Evolutionary conservation across 2,888 invertebrate species (phyloP).

Genomic region (Ormyrus labotus): DNA sequence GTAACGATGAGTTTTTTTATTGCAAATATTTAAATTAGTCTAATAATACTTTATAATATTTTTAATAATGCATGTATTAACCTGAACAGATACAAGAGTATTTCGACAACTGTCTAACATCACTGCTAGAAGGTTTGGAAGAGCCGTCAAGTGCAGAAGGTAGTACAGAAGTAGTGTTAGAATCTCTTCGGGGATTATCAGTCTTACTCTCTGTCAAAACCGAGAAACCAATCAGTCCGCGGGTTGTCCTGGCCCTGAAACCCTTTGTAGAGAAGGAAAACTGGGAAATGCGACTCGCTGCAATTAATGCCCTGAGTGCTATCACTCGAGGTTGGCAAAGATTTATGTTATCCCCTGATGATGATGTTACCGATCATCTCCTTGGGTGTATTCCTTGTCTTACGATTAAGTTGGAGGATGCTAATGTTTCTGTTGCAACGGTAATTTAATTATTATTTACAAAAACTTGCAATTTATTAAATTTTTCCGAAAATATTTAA

Average conservation of each 20-base stretch:
- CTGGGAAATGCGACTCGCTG: conserved; percentile 69
- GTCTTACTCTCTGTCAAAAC: conserved; percentile 65
- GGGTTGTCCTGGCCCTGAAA: conserved; percentile 69
- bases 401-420: conserved; percentile 69
- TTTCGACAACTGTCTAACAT: conserved; percentile 67
- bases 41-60: neutral
- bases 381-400: conserved; percentile 69
- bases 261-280: conserved; percentile 72
- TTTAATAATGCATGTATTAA: too few species aligned
- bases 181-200: conserved; percentile 68
- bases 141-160: conserved; percentile 67
- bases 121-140: conserved; percentile 70
- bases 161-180: conserved; percentile 68
- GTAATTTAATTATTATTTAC: conserved; percentile 57
- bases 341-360: conserved; percentile 62
- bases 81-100: conserved; percentile 66
- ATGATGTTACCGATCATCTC: conserved; percentile 69
- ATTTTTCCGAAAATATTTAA: too few species aligned
- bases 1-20: conserved; percentile 49
- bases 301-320: conserved; percentile 67
- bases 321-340: conserved; percentile 66
- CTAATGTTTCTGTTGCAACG: conserved; percentile 63
- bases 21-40: neutral
- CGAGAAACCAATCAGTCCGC: conserved; percentile 66
- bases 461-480: neutral